Percentiles rank a stretch among this genome's conserved stretches.
Evolutionary conservation across 2,113 vertebrate species (phyloP).

Genomic region (Cynocephalus volans): DNA sequence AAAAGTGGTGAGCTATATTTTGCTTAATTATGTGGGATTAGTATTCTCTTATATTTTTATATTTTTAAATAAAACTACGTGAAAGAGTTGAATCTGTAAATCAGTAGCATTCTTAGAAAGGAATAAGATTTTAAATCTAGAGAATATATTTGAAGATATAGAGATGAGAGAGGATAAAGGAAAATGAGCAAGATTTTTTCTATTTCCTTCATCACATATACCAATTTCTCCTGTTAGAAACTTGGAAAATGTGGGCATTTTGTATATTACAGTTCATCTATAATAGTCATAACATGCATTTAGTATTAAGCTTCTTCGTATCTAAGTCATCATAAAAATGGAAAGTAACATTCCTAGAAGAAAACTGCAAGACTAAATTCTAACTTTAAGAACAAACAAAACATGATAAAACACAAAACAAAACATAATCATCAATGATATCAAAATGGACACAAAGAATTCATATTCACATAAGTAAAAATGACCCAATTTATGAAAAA

Average conservation of each 20-base stretch:
- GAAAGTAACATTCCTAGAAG: neutral
- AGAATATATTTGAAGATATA: neutral
- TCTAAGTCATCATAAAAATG: neutral
- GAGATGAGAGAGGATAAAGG: neutral
- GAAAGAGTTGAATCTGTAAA: neutral
- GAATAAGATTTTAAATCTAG: neutral
- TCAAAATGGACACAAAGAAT: slow-evolving; percentile 30
- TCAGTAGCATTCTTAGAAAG: neutral
- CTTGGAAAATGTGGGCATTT: slow-evolving; percentile 12
- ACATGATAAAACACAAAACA: neutral
- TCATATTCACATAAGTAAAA: slow-evolving; percentile 36
- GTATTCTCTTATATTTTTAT: slow-evolving; percentile 8
- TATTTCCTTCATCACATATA: slow-evolving; percentile 26
- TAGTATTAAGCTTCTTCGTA: slow-evolving; percentile 3
- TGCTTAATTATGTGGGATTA: neutral
- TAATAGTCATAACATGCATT: neutral
- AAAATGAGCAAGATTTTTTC: neutral
- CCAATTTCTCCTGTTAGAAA: neutral
- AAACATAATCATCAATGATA: neutral
- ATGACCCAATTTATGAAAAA: neutral
- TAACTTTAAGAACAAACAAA: neutral
- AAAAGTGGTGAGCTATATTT: neutral
- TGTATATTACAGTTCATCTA: neutral
- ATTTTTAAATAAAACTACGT: neutral
- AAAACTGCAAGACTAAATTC: neutral